These are phyloP conservation scores for Edolisoma coerulescens DNA, from an alignment of 2,113 vertebrate genomes.

Conservation along the genomic window DNA sequence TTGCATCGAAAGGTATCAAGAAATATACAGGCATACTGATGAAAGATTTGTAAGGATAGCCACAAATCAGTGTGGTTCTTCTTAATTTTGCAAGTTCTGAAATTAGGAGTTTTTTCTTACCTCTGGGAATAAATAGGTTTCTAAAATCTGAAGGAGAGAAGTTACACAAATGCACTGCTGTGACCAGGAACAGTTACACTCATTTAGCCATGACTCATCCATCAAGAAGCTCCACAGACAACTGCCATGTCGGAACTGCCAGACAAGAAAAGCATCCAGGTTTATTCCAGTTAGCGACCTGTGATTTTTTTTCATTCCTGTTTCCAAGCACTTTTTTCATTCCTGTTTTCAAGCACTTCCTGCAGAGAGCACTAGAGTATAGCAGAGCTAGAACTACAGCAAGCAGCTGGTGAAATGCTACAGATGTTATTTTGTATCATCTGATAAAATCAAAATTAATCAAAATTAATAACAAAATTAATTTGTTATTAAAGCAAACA, in stretches of 20 bases:
- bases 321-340: background rate
- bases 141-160: background rate
- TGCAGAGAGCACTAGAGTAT: background rate
- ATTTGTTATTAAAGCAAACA: no score
- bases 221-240: background rate
- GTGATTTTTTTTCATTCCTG: background rate
- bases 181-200: accelerated
- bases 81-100: background rate
- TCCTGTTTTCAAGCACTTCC: background rate
- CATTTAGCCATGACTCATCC: background rate
- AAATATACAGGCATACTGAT: background rate
- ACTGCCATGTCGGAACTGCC: background rate
- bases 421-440: background rate
- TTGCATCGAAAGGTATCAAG: background rate
- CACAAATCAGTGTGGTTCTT: background rate
- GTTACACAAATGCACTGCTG: background rate
- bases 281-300: background rate
- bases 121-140: background rate
- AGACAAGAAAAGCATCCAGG: background rate
- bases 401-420: background rate
- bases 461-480: no score
- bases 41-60: background rate
- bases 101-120: background rate
- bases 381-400: background rate
- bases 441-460: background rate